A percentile compares a stretch with the other conserved stretches of the same genome.
Evolutionary conservation across 2,888 invertebrate species (phyloP).

Genomic region (Sepiola atlantica): DNA sequence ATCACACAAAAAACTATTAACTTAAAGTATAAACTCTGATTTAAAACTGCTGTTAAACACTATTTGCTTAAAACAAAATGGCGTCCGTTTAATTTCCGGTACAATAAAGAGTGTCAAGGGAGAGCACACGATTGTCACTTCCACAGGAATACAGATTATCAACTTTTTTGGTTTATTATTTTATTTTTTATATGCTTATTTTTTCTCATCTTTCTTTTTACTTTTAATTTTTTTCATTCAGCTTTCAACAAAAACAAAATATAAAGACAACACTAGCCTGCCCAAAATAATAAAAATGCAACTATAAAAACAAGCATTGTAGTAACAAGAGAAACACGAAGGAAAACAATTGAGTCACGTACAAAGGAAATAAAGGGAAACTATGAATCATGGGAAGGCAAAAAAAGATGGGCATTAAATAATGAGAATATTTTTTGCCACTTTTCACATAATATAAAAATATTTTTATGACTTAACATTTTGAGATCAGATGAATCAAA

Average conservation of each 20-base stretch:
- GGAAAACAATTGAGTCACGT: background rate
- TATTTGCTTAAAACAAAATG: constrained; percentile 32
- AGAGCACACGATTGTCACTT: background rate
- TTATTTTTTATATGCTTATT: background rate
- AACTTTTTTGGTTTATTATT: background rate
- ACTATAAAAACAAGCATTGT: background rate
- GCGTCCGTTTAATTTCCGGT: background rate
- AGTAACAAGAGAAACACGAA: background rate
- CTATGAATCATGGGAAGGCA: background rate
- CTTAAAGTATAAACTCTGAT: background rate
- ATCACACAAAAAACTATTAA: background rate
- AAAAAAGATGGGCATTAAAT: background rate
- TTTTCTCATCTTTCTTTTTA: background rate
- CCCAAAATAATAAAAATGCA: background rate
- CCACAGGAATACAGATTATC: background rate
- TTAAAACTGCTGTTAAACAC: background rate
- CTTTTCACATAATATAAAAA: background rate
- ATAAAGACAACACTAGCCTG: background rate
- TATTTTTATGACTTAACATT: background rate
- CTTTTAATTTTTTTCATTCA: background rate
- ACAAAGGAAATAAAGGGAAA: background rate
- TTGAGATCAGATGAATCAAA: background rate
- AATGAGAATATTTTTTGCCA: background rate
- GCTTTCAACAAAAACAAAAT: background rate
- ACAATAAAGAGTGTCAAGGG: constrained; percentile 20